Conservation (phyloP, 2,888 invertebrate genomes). For the Erebia epiphron region DNA sequence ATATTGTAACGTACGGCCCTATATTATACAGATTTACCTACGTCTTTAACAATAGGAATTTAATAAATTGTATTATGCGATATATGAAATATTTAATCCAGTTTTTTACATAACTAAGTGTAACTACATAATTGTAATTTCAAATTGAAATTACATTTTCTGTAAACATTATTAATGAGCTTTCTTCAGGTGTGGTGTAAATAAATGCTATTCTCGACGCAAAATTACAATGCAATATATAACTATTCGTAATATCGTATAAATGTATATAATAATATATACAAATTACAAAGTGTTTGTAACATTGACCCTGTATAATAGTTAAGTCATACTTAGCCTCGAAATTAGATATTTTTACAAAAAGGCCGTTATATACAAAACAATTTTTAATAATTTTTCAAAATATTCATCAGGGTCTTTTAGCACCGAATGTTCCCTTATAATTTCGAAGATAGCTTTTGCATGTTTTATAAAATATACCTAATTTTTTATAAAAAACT, state of each 20-base stretch:
- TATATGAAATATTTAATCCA: constrained; percentile 38
- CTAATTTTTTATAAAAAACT: neutral
- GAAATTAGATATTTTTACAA: constrained; percentile 60
- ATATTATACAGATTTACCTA: constrained; percentile 34
- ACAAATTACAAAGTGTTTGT: constrained; percentile 66
- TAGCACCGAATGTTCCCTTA: constrained; percentile 65
- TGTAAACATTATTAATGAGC: constrained; percentile 62
- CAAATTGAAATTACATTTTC: constrained; percentile 37
- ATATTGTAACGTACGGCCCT: constrained; percentile 30
- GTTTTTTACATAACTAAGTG: constrained; percentile 39
- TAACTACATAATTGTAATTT: constrained; percentile 36
- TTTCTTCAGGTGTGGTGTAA: constrained; percentile 79
- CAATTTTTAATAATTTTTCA: constrained; percentile 48
- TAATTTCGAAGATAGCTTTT: constrained; percentile 33
- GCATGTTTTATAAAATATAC: constrained; percentile 17
- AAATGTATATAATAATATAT: constrained; percentile 55
- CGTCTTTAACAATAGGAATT: constrained; percentile 30
- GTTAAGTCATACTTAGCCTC: constrained; percentile 68
- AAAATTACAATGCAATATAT: constrained; percentile 47
- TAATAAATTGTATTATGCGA: constrained; percentile 51
- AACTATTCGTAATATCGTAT: constrained; percentile 44
- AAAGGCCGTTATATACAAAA: constrained; percentile 63
- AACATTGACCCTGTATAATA: constrained; percentile 73
- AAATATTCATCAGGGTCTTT: constrained; percentile 57
- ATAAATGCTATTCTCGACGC: constrained; percentile 66